Evolutionary conservation across 1,140 invertebrate genomes (phyloP).

Genomic region (Eueides isabella): DNA sequence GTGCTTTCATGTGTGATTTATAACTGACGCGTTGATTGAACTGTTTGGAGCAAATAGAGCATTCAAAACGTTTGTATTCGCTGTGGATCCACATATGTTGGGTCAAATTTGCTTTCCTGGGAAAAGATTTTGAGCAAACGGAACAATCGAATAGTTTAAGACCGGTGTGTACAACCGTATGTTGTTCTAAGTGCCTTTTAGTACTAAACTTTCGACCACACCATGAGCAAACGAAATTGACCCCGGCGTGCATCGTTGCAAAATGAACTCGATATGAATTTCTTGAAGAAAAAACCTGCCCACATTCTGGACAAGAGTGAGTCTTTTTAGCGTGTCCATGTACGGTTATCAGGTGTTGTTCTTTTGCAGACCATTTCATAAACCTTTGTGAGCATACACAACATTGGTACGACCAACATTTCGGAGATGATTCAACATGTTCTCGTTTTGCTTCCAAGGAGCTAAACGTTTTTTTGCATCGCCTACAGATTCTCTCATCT

Average conservation of each 20-base stretch:
- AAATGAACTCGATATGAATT: slow-evolving; percentile 49
- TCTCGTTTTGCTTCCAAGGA: slow-evolving; percentile 45
- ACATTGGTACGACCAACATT: slow-evolving; percentile 56
- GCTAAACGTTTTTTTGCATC: slow-evolving; percentile 53
- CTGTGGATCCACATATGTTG: slow-evolving; percentile 81
- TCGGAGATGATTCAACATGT: slow-evolving; percentile 42
- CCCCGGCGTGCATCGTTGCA: slow-evolving; percentile 36
- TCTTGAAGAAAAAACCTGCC: slow-evolving; percentile 39
- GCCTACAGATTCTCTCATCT: slow-evolving; percentile 47
- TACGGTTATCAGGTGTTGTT: slow-evolving; percentile 45
- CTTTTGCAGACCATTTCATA: slow-evolving; percentile 42
- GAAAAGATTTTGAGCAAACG: slow-evolving; percentile 68
- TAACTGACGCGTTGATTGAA: slow-evolving; percentile 77
- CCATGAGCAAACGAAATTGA: slow-evolving; percentile 43
- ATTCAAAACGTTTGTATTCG: slow-evolving; percentile 83
- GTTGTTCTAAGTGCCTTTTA: slow-evolving; percentile 59
- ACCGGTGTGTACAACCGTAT: slow-evolving; percentile 75
- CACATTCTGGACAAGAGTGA: slow-evolving; percentile 49
- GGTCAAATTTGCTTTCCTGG: slow-evolving; percentile 46
- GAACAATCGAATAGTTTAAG: slow-evolving; percentile 76
- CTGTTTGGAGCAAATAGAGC: slow-evolving; percentile 81
- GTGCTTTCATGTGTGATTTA: slow-evolving; percentile 52
- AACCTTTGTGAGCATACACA: slow-evolving; percentile 48
- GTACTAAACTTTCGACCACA: slow-evolving; percentile 49
- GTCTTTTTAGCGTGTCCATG: slow-evolving; percentile 45